Conservation (phyloP, 2,113 vertebrate genomes). For the Halichoeres trimaculatus region DNA sequence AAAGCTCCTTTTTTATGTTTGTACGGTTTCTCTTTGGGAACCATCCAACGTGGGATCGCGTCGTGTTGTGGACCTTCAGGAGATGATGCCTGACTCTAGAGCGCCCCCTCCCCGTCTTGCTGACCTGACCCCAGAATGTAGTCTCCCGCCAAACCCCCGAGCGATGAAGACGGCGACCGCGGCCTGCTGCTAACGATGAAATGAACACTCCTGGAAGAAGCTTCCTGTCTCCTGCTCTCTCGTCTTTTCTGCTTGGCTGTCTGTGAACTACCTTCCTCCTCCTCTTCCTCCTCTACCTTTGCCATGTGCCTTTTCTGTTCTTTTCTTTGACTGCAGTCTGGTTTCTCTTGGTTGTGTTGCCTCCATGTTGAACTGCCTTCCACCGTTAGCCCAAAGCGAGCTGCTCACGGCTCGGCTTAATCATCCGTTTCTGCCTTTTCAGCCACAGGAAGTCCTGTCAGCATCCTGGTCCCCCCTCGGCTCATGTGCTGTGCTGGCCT, state of each 20-base stretch:
- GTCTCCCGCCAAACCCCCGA: constrained; percentile 58
- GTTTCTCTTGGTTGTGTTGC: constrained; percentile 13
- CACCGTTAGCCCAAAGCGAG: constrained; percentile 43
- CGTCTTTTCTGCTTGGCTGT: constrained; percentile 15
- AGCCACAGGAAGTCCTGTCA: not conserved
- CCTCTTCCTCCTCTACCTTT: constrained; percentile 40
- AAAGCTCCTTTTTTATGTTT: constrained; percentile 67
- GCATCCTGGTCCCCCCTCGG: constrained; percentile 3
- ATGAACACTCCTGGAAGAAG: constrained; percentile 23
- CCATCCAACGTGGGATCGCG: constrained; percentile 24
- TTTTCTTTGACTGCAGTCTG: constrained; percentile 26
- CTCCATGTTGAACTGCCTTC: constrained; percentile 53
- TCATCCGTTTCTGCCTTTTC: constrained; percentile 49
- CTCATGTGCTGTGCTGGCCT: not conserved
- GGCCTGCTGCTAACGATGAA: constrained; percentile 72
- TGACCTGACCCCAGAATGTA: constrained; percentile 80
- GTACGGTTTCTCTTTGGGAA: constrained; percentile 48
- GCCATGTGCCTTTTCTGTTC: constrained; percentile 77
- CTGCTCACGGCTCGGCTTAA: constrained; percentile 56
- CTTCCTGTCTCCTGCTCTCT: constrained; percentile 26
- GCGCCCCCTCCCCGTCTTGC: constrained; percentile 28
- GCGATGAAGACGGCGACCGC: constrained; percentile 22
- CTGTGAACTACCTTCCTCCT: constrained; percentile 1
- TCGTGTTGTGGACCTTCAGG: constrained; percentile 71
- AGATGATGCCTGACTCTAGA: constrained; percentile 49